Conservation (phyloP, 2,797 vertebrate species). For the Rhinophrynus dorsalis region DNA sequence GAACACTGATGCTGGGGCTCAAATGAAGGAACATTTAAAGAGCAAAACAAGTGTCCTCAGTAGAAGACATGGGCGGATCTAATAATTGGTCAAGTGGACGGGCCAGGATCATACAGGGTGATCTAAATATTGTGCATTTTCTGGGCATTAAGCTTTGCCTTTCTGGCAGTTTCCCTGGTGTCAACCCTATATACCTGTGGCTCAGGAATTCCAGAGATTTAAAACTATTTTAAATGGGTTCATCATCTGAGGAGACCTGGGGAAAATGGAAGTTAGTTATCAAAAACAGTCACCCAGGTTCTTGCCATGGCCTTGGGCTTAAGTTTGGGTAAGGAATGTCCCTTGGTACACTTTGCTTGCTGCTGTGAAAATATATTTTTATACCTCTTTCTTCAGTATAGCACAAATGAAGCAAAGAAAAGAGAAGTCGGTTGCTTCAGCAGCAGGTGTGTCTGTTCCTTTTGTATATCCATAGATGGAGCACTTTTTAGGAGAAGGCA, state of each 20-base stretch:
- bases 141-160: constrained; percentile 96
- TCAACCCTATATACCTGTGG: constrained; percentile 97
- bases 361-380: constrained; percentile 99
- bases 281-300: constrained; percentile 95
- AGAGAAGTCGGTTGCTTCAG: constrained; percentile 92
- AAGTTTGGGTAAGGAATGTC: constrained; percentile 97
- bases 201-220: constrained; percentile 98
- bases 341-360: constrained; percentile 95
- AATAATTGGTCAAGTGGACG: constrained; percentile 96
- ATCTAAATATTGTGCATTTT: constrained; percentile 99
- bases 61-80: constrained; percentile 98
- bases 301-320: constrained; percentile 95
- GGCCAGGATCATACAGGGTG: constrained; percentile 98
- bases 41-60: constrained; percentile 95
- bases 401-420: constrained; percentile 98
- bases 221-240: constrained; percentile 98
- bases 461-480: too few species aligned
- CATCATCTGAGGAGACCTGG: constrained; percentile 96
- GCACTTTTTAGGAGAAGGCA: too few species aligned
- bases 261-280: constrained; percentile 99
- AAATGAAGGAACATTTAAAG: constrained; percentile 93
- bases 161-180: constrained; percentile 93
- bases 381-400: constrained; percentile 98
- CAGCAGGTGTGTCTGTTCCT: too few species aligned
- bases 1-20: constrained; percentile 98